A percentile compares a stretch with the other conserved stretches of the same genome.
These are phyloP conservation scores for Colinus virginianus DNA, from an alignment of 2,113 vertebrate genomes.

Conservation along the genomic window DNA sequence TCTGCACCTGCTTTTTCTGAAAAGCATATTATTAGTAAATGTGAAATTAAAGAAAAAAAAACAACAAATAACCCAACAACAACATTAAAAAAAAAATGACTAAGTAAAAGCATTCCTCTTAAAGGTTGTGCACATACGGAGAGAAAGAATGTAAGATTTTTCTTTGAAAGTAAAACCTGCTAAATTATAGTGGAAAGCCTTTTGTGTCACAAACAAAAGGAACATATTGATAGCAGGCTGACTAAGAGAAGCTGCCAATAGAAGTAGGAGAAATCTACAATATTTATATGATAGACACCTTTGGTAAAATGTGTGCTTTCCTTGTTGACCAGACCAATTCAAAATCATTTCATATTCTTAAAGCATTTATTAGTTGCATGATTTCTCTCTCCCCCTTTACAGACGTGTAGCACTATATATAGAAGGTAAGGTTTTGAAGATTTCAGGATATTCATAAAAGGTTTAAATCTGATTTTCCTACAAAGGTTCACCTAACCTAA, in stretches of 20 bases:
- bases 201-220: constrained; percentile 36
- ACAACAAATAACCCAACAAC: not conserved
- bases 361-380: constrained; percentile 41
- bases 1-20: constrained; percentile 20
- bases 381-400: not conserved
- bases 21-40: constrained; percentile 27
- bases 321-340: constrained; percentile 34
- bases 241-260: constrained; percentile 6
- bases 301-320: constrained; percentile 3
- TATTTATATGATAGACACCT: not conserved
- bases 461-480: constrained; percentile 32
- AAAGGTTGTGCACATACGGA: not conserved
- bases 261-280: constrained; percentile 21
- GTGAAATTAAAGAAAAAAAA: not conserved
- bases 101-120: not conserved
- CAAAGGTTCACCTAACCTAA: not conserved
- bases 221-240: constrained; percentile 10
- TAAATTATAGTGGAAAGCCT: not conserved
- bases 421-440: constrained; percentile 4
- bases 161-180: constrained; percentile 13
- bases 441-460: constrained; percentile 31
- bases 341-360: constrained; percentile 37
- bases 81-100: not conserved
- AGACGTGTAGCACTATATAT: not conserved
- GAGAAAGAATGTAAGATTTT: not conserved